Base-by-base conservation (phyloP, 1,140 invertebrate genomes). In the Leptopilina clavipes region DNA sequence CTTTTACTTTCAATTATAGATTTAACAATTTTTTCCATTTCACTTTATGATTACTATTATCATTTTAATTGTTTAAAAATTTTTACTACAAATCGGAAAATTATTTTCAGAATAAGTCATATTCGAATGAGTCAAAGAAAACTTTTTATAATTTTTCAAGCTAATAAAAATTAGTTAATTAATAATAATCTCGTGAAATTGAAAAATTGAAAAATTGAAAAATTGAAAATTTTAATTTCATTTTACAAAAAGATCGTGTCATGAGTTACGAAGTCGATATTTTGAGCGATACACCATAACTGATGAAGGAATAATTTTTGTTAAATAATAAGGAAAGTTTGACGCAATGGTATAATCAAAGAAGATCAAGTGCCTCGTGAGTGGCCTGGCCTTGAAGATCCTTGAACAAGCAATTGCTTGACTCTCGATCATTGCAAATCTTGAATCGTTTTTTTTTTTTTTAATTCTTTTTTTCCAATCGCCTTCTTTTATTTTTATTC, bases 271-370 rank as follows among this genome's bases (percentile, higher is more conserved):
- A 59, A 22, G 9, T 10, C 18, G 11, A 59, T 59, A 22, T 22
- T 59, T 59, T 59, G 17, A 59, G 11, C 17, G 54, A 31, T 37
- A 14, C 3, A 40, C 37, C 37, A 40, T 65, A 31, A 65, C 59
- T 65, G 59, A 65, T 65, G 25, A 65, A 31, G 11, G 22, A 37
- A 65, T 65, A 65, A 37, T 65, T 65, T 65, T 65, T 31, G 59
- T 65, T 65, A 65, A 65, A 65, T 65, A 65, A 65, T 65, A 65
- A 65, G 11, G 59, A 65, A 65, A 65, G 59, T 65, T 65, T 37
- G 11, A 65, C 59, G 59, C 25, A 65, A 65, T 65, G 22, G 59
- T 22, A 65, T 65, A 65, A 65, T 65, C 59, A 65, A 65, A 65
- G 59, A 65, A 65, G 59, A 65, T 65, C 59, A 65, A 65, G 59